phyloP scores from a whole-genome alignment of 1,140 invertebrate species.

The Atopsyche davidsoni region DNA sequence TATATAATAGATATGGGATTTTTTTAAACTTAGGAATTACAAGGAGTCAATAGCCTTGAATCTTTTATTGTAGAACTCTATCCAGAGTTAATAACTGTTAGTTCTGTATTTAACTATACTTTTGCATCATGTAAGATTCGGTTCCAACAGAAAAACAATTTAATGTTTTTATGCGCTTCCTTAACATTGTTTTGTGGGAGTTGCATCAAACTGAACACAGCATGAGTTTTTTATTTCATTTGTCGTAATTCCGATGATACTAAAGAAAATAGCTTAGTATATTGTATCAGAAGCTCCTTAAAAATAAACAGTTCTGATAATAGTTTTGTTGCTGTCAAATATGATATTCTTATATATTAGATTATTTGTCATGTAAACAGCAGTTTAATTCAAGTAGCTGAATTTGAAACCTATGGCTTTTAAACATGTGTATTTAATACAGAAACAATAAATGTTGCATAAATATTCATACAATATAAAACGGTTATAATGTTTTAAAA shows the following conservation, averaged over 20 bases:
- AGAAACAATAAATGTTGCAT: conserved; percentile 19
- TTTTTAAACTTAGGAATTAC: conserved; percentile 22
- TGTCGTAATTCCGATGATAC: conserved; percentile 24
- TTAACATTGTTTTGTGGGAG: conserved; percentile 2
- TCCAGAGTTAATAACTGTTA: conserved; percentile 21
- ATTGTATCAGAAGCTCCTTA: conserved; percentile 26
- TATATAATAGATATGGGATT: conserved; percentile 28
- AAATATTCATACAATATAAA: conserved; percentile 25
- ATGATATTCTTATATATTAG: conserved; percentile 29
- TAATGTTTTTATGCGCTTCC: not conserved
- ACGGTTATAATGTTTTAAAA: conserved; percentile 7
- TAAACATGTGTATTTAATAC: conserved; percentile 26
- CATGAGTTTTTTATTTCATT: conserved; percentile 25
- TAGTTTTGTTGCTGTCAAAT: conserved; percentile 30
- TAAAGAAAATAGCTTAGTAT: conserved; percentile 29
- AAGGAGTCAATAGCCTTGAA: conserved; percentile 11
- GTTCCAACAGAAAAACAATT: not conserved
- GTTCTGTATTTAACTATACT: conserved; percentile 23
- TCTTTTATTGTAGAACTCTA: conserved; percentile 20
- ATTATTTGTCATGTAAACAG: conserved; percentile 27
- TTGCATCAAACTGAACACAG: conserved; percentile 19
- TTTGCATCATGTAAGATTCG: conserved; percentile 19
- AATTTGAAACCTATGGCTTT: conserved; percentile 28
- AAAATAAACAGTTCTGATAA: conserved; percentile 26
- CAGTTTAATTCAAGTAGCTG: conserved; percentile 30